Evolutionary conservation across 2,888 invertebrate genomes (phyloP), one percentile per base, ranked within the genome.

Genomic region (Ectropis crepuscularia): DNA sequence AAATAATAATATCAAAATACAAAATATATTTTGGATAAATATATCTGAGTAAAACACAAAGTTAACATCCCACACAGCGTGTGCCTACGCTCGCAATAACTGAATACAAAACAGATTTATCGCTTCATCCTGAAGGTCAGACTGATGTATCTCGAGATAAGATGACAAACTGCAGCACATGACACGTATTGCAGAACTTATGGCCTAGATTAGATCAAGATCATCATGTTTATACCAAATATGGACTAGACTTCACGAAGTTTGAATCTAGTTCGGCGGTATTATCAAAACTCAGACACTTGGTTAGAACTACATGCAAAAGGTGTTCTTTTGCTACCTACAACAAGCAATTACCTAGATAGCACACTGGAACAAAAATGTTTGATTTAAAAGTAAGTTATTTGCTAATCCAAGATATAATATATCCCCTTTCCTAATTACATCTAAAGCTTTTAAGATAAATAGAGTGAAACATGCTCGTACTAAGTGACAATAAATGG

Each of bases 61-160:
- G 57, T 60, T 62, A 66, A 67, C 66, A 50, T 62, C 72, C 72
- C 69, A 72, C 72, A 58, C 60, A 16, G 41, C 51, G 57, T 67
- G 63, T 67, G 65, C 69, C 70, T 67, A 72, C 69, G 70, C 70
- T 65, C 50, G 48, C 58, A 64, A 58, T 53, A 50, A 58, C 42
- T 42, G 63, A 64, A 63, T 58, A 65, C 67, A 65, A 69, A 69
- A 66, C 63, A 60, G 74, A 79, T 71, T 74, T 79, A 75, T 80
- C 76, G 73, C 77, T 74, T 58, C 69, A 60, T 69, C 62, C 64
- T 75, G 77, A 81, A 81, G 80, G 78, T 77, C 77, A 70, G 72
- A 61, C 65, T 75, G 75, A 82, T 81, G 69, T 71, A 68, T 73
- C 68, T 54, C 38, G 49, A 68, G 70, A 71, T 69, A 68, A 70